These are phyloP conservation scores for Leptinotarsa haldemani DNA, from an alignment of 2,888 invertebrate species.

Conservation along the genomic window DNA sequence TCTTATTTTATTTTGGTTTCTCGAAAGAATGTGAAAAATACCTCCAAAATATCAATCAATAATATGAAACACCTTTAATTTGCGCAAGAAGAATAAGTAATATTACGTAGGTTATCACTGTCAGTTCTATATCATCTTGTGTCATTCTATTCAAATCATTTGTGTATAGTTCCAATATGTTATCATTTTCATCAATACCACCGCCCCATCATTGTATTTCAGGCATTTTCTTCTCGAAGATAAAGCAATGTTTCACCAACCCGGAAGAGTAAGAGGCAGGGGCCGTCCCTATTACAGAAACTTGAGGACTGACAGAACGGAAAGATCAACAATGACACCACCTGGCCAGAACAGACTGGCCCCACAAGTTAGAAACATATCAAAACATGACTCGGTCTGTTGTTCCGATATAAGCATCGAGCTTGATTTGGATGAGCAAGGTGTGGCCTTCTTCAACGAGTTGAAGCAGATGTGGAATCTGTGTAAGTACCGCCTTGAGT, in stretches of 20 bases:
- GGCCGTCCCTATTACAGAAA: constrained; percentile 46
- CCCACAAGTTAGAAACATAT: constrained; percentile 47
- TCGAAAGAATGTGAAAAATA: neutral
- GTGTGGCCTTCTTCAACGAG: constrained; percentile 65
- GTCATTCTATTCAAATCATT: neutral
- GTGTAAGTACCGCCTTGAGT: constrained; percentile 49
- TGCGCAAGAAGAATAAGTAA: neutral
- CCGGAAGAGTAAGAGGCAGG: constrained; percentile 49
- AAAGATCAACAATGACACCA: neutral
- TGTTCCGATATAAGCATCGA: constrained; percentile 63
- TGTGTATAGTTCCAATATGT: constrained; percentile 4
- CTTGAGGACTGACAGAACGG: constrained; percentile 26
- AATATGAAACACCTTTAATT: neutral
- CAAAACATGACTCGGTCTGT: constrained; percentile 57
- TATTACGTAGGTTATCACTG: constrained; percentile 5
- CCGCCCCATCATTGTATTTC: neutral
- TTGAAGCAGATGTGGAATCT: constrained; percentile 61
- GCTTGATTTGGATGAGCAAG: constrained; percentile 65
- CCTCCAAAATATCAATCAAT: neutral
- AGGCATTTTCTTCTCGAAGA: constrained; percentile 27
- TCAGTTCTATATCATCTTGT: constrained; percentile 16
- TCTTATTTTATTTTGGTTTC: constrained; percentile 8
- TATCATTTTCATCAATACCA: neutral
- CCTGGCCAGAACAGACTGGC: neutral
- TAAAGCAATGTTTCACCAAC: constrained; percentile 46